Base-by-base conservation (phyloP, 2,797 vertebrate genomes). In the Parauchenoglanis ngamensis region DNA sequence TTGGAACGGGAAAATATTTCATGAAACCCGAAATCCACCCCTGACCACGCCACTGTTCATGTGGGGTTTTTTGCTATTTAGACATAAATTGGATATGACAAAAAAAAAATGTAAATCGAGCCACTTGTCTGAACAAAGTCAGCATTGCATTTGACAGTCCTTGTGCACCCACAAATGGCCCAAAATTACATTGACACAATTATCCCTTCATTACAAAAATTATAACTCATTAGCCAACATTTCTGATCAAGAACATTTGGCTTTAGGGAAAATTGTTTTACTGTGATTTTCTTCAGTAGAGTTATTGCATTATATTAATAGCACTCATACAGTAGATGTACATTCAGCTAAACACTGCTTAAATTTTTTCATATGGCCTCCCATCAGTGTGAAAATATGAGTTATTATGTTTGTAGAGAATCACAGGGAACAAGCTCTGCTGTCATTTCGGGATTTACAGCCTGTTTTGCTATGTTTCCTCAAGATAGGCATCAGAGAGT, bases 51-150 rank as follows among this genome's bases (percentile, higher is more conserved):
- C 49, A 78, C 21, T 31, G n/a, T 8, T 75, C 44, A 12, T 75
- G 10, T 73, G 25, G 49, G 6, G 0, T 57, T 81, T 44, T n/a
- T 46, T 81, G 12, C 13, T 46, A 6, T 46, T 63, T 46, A n/a
- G 3, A 46, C 40, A 28, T 12, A 46, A 81, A 63, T 63, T 82
- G 15, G 52, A 65, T 59, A 25, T 61, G 10, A 13, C 35, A 44
- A 65, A 63, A 81, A 17, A 57, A 82, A 11, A 10, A 59, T 35
- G 19, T 23, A 35, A 46, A 46, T 81, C 8, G 31, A 25, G 57
- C 23, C 78, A 63, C 7, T n/a, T 61, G 35, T 63, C 23, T 81
- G 25, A 81, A 81, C 78, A 63, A 81, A 80, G 21, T 61, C 77
- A 59, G 56, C 77, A 40, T 19, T 63, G 57, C 59, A 63, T 81